A percentile compares a stretch with the other conserved stretches of the same genome.
These are phyloP conservation scores for Oreotrochilus melanogaster DNA, from an alignment of 2,113 vertebrate genomes.

Conservation along the genomic window DNA sequence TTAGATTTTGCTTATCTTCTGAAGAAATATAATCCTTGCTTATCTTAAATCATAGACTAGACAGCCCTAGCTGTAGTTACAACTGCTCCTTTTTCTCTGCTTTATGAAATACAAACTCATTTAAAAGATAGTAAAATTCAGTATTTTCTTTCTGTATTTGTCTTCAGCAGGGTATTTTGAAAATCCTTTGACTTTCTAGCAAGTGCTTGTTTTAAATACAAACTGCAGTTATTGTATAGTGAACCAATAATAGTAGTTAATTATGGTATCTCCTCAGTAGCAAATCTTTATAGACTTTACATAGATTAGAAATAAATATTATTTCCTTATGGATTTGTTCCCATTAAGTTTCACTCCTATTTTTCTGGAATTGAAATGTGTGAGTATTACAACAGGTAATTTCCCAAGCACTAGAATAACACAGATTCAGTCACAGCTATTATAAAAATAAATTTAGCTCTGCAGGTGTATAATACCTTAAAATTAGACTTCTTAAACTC, in stretches of 20 bases:
- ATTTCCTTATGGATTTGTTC: background rate
- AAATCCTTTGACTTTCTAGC: background rate
- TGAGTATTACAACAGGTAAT: background rate
- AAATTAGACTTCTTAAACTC: background rate
- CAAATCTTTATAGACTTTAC: background rate
- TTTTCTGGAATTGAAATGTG: background rate
- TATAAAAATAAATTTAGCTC: background rate
- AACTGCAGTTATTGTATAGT: background rate
- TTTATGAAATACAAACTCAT: background rate
- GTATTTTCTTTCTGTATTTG: background rate
- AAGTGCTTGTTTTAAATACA: background rate
- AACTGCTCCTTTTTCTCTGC: background rate
- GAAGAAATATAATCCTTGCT: background rate
- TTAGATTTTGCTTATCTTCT: conserved; percentile 3
- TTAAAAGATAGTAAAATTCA: background rate
- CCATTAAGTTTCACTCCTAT: rapidly evolving
- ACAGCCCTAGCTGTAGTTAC: background rate
- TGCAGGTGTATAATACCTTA: background rate
- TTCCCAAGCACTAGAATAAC: background rate
- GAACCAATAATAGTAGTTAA: background rate
- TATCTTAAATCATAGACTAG: background rate
- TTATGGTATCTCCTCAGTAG: background rate
- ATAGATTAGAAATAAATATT: background rate
- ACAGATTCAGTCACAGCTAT: background rate
- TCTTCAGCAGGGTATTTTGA: background rate